Evolutionary conservation across 1,140 invertebrate genomes (phyloP), one percentile per base, ranked within the genome.

Genomic region (Temnothorax longispinosus): DNA sequence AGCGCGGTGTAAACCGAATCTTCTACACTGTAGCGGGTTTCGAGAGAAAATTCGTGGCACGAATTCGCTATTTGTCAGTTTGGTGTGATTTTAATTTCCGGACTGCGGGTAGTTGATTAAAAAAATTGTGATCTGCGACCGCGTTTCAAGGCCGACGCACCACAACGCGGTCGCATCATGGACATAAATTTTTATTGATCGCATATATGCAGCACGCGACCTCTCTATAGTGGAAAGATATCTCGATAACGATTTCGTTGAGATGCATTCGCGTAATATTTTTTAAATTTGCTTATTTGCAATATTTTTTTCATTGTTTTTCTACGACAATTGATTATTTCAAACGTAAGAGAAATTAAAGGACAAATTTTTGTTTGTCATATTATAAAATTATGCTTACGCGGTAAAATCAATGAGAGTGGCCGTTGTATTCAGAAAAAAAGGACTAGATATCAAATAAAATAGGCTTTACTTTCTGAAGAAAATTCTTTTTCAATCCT

Each of bases 61-160:
- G 56, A 47, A 44, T 35, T 7, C 15, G 74, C 74, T 21, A 62
- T 77, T 77, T 77, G 56, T 77, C 74, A 54, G 11, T 32, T 32
- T 38, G 7, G 21, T 60, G 74, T 35, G 27, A 77, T 77, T 77
- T 77, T 77, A 77, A 77, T 77, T 32, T 18, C 44, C 21, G 27
- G 27, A 60, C 7, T 21, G 21, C 7, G 21, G 38, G 15, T 10
- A 21, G 32, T 21, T 60, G 56, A 35, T 62, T 27, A 47, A 62
- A 77, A 60, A 32, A 62, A 32, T 47, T 47, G 18, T 21, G 62
- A 15, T 35, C 58, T 18, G 35, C 3, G 35, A n/a, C 27, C 15
- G 5, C 10, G 13, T 58, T n/a, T 75, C 52, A 41, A 74, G 18
- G 71, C 11, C n/a, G 35, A 58, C 41, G 52, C 54, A 7, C 15